phyloP scores from a whole-genome alignment of 2,888 invertebrate species.

The Icerya purchasi region DNA sequence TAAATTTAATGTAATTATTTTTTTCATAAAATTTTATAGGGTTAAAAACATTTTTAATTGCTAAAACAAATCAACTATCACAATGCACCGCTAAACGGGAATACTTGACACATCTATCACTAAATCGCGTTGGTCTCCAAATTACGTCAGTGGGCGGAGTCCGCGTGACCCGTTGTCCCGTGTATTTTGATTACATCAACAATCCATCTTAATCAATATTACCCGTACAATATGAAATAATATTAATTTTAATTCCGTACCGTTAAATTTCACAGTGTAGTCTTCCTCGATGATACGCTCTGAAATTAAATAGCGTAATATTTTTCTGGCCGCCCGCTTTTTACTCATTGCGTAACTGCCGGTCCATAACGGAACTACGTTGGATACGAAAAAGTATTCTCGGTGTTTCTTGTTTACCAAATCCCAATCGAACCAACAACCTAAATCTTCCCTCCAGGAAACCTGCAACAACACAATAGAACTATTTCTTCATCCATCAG shows the following conservation, averaged over 20 bases:
- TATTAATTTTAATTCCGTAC: slow-evolving; percentile 1
- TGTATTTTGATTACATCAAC: too few relatives aligned
- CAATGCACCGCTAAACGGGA: too few relatives aligned
- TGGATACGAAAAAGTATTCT: slow-evolving; percentile 45
- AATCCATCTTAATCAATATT: too few relatives aligned
- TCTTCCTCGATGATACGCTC: slow-evolving; percentile 13
- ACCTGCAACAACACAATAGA: too few relatives aligned
- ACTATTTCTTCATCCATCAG: too few relatives aligned
- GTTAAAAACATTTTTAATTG: too few relatives aligned
- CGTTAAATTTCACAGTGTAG: slow-evolving; percentile 12
- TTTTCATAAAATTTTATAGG: too few relatives aligned
- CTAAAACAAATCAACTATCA: too few relatives aligned
- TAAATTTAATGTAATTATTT: background rate
- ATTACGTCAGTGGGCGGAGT: too few relatives aligned
- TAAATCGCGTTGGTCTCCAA: too few relatives aligned
- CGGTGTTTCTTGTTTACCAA: slow-evolving; percentile 28
- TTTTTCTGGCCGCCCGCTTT: slow-evolving; percentile 13
- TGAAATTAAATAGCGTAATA: slow-evolving; percentile 12
- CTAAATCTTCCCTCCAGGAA: slow-evolving; percentile 50
- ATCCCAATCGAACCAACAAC: slow-evolving; percentile 65
- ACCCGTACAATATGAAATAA: background rate
- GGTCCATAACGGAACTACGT: slow-evolving; percentile 54
- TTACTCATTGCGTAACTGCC: slow-evolving; percentile 27
- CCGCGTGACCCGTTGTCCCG: too few relatives aligned
- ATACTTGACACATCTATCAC: too few relatives aligned